Evolutionary conservation across 2,888 invertebrate genomes (phyloP).

Genomic region (Elgonia sp.): DNA sequence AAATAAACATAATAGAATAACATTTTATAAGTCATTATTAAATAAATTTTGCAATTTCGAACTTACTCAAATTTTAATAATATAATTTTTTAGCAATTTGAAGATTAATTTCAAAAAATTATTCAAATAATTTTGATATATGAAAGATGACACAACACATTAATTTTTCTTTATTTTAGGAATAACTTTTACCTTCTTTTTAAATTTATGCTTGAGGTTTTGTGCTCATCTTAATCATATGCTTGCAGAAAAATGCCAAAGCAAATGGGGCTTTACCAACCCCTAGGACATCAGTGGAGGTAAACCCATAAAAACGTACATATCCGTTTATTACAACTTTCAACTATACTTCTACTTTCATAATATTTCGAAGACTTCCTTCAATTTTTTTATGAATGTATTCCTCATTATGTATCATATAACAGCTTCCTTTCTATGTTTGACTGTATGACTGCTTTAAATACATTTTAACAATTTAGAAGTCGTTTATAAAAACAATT

Average conservation of each 20-base stretch:
- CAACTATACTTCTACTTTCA: not conserved
- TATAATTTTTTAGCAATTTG: too few species aligned
- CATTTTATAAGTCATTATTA: too few species aligned
- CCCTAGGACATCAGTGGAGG: slow-evolving; percentile 73
- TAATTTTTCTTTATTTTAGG: not conserved
- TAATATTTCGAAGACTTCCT: not conserved
- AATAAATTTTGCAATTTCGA: too few species aligned
- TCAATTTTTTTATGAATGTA: not conserved
- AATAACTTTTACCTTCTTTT: slow-evolving; percentile 4
- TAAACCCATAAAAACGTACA: slow-evolving; percentile 74
- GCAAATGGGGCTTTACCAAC: slow-evolving; percentile 72
- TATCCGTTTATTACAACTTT: slow-evolving; percentile 53
- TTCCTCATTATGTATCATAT: not conserved
- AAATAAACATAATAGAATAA: too few species aligned
- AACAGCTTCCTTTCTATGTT: not conserved
- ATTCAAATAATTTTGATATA: not conserved
- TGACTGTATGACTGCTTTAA: slow-evolving; percentile 29
- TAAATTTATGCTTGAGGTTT: slow-evolving; percentile 17
- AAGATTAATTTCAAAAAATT: too few species aligned
- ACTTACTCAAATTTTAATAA: too few species aligned
- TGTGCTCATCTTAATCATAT: slow-evolving; percentile 40
- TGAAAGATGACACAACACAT: not conserved
- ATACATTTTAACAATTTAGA: not conserved
- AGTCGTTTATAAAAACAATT: too few species aligned
- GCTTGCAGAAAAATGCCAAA: slow-evolving; percentile 71